Conservation (phyloP, 2,797 vertebrate species). For the Psittacula echo region DNA sequence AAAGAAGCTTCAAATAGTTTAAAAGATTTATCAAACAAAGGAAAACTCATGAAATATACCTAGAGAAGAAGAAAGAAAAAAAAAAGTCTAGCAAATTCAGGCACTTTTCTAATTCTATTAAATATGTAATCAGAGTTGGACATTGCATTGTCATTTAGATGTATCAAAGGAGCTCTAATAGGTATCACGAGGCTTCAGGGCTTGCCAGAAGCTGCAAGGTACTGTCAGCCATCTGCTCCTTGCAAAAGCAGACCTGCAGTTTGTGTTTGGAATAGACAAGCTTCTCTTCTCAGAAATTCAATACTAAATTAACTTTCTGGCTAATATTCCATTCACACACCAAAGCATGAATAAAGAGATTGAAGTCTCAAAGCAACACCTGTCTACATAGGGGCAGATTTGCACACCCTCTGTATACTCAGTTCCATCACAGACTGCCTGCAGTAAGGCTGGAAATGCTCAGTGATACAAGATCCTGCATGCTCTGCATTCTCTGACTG, state of each 20-base stretch:
- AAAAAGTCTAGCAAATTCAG: neutral
- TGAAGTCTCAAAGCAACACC: neutral
- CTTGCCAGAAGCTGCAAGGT: neutral
- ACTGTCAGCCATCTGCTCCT: neutral
- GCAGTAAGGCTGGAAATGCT: neutral
- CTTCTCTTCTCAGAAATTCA: neutral
- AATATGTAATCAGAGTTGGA: neutral
- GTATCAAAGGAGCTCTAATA: neutral
- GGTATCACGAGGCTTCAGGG: neutral
- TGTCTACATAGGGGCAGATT: accelerated
- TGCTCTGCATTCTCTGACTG: neutral
- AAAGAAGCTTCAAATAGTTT: neutral
- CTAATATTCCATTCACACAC: neutral
- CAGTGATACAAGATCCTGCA: neutral
- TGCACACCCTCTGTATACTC: neutral
- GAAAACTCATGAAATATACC: neutral
- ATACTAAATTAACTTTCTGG: neutral
- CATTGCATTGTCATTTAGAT: neutral
- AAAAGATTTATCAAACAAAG: neutral
- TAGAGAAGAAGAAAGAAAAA: neutral
- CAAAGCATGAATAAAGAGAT: neutral
- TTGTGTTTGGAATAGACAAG: neutral
- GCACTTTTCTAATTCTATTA: neutral
- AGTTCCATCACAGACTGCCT: accelerated
- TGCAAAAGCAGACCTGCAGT: neutral